phyloP scores from a whole-genome alignment of 2,888 invertebrate species.

The Fabriciana adippe region DNA sequence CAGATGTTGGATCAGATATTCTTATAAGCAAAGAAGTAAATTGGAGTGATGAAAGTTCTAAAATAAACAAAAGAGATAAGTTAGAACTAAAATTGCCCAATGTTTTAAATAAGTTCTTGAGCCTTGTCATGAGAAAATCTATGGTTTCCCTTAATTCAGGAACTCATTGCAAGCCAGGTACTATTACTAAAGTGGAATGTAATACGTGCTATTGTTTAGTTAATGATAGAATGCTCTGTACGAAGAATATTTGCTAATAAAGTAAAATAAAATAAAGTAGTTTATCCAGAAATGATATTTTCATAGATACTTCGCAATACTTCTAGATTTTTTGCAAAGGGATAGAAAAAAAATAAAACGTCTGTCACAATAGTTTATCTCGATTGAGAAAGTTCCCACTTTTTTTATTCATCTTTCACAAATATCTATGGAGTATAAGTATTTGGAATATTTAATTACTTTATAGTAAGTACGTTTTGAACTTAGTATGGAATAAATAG shows the following conservation, averaged over 20 bases:
- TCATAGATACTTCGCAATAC: too few relatives aligned
- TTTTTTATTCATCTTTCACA: too few relatives aligned
- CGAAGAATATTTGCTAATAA: conserved; percentile 52
- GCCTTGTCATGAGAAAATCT: conserved; percentile 53
- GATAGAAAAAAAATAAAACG: too few relatives aligned
- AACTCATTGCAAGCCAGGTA: conserved; percentile 53
- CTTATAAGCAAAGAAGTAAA: neutral
- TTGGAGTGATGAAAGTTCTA: neutral
- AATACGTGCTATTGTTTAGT: conserved; percentile 64
- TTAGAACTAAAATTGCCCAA: conserved; percentile 40
- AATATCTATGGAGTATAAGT: too few relatives aligned
- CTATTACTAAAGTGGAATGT: conserved; percentile 46
- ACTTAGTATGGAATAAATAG: too few relatives aligned
- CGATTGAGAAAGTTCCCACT: too few relatives aligned
- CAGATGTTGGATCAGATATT: neutral
- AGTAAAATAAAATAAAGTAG: conserved; percentile 39
- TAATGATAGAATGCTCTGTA: conserved; percentile 61
- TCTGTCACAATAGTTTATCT: too few relatives aligned
- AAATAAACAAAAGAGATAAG: neutral
- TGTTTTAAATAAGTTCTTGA: conserved; percentile 51
- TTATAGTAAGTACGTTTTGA: too few relatives aligned
- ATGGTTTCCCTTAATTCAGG: conserved; percentile 51
- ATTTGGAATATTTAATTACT: too few relatives aligned
- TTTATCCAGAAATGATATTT: too few relatives aligned
- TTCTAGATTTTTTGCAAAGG: neutral